phyloP scores from a whole-genome alignment of 2,113 vertebrate species.

The Myotis yumanensis region DNA sequence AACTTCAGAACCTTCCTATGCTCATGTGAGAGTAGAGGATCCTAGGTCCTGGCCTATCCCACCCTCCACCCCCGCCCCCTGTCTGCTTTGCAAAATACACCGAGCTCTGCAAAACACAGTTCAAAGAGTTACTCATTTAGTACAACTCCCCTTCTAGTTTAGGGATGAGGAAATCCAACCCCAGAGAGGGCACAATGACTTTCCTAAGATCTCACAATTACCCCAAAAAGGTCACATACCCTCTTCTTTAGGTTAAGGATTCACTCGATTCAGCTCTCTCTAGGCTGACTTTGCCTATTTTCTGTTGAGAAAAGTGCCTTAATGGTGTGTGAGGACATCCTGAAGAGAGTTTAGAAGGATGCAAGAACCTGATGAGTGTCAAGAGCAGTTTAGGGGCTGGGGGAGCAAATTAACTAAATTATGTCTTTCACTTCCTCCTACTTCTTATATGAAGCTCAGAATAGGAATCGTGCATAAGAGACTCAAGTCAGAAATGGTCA shows the following conservation, averaged over 20 bases:
- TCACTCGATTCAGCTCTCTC: neutral
- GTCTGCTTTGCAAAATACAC: neutral
- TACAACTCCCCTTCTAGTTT: neutral
- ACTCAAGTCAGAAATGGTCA: neutral
- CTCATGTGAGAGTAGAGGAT: neutral
- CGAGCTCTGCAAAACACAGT: neutral
- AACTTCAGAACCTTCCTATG: neutral
- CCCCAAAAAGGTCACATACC: neutral
- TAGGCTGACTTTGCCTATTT: neutral
- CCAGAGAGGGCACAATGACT: neutral
- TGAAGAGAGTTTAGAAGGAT: neutral
- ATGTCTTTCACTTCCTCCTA: slow-evolving; percentile 17
- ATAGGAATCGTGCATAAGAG: neutral
- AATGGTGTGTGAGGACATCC: neutral
- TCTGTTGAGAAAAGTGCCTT: neutral
- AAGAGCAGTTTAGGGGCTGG: slow-evolving; percentile 6
- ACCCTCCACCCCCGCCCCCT: no score
- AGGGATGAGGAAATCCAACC: neutral
- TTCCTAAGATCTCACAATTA: neutral
- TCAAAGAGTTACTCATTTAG: neutral
- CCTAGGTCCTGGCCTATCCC: neutral
- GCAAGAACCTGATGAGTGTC: neutral
- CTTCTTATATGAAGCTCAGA: neutral
- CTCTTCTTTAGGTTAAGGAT: neutral
- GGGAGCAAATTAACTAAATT: slow-evolving; percentile 43